These are phyloP conservation scores for Sarcophaga peregrina DNA, from an alignment of 1,140 invertebrate species.

Conservation along the genomic window DNA sequence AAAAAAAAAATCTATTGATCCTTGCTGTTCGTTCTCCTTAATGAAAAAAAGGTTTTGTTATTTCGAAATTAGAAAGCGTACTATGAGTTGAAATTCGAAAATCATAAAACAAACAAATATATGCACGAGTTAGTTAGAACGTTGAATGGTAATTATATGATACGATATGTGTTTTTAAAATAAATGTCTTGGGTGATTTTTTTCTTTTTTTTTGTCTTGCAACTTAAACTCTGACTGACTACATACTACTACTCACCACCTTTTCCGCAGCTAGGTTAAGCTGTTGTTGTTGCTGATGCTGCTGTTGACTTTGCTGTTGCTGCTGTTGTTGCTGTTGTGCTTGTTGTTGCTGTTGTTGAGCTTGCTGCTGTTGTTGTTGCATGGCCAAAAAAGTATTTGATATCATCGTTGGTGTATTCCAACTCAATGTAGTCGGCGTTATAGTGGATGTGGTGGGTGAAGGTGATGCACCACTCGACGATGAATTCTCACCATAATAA, in stretches of 20 bases:
- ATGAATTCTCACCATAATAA: conserved; percentile 64
- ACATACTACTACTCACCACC: conserved; percentile 58
- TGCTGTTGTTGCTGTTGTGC: conserved; percentile 52
- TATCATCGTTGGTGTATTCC: conserved; percentile 62
- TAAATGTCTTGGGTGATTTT: neutral
- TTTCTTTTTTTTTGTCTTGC: neutral
- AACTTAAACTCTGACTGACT: conserved; percentile 29
- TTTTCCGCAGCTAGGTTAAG: conserved; percentile 62
- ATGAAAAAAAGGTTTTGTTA: no score
- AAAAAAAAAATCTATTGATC: no score
- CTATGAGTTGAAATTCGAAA: neutral
- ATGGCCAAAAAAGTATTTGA: conserved; percentile 65
- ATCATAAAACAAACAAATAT: conserved; percentile 2
- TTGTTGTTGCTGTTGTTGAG: conserved; percentile 58
- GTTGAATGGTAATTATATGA: no score
- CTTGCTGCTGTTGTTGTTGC: conserved; percentile 62
- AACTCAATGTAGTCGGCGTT: conserved; percentile 61
- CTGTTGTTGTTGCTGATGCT: conserved; percentile 60
- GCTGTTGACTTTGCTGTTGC: conserved; percentile 58
- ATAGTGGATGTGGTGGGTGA: conserved; percentile 62
- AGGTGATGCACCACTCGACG: conserved; percentile 62
- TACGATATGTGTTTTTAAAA: neutral
- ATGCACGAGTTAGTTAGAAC: neutral
- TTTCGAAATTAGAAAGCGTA: no score
- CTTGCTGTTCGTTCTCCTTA: no score